Evolutionary conservation across 2,113 vertebrate species (phyloP).

Genomic region (Tamias sibiricus): DNA sequence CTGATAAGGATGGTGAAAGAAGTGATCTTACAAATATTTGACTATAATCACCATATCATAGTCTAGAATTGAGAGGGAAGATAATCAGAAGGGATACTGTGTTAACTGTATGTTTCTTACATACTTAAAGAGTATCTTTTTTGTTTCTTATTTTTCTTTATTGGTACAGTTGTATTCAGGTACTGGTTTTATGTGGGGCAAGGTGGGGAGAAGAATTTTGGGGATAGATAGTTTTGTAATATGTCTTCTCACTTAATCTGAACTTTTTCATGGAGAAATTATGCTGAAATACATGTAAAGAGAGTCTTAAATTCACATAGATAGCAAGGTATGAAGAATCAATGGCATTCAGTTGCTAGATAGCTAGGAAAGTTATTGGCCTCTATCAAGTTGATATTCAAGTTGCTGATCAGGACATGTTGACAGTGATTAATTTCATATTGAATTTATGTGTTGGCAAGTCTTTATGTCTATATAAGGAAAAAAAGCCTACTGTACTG

Average conservation of each 20-base stretch:
- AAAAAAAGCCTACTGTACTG: not conserved
- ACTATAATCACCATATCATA: not conserved
- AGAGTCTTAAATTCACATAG: constrained; percentile 21
- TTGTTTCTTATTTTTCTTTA: not conserved
- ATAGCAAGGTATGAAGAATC: not conserved
- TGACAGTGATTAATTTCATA: not conserved
- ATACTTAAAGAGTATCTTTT: not conserved
- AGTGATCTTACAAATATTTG: not conserved
- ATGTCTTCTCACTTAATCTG: not conserved
- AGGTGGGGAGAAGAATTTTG: constrained; percentile 7
- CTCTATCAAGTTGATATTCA: not conserved
- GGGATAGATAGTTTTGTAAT: not conserved
- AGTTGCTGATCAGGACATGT: not conserved
- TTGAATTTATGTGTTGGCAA: not conserved
- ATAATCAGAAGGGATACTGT: not conserved
- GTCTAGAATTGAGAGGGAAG: not conserved
- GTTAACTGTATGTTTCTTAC: not conserved
- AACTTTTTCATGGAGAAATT: constrained; percentile 30
- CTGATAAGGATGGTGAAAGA: not conserved
- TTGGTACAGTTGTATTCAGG: not conserved
- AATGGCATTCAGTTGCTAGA: not conserved
- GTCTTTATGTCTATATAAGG: not conserved
- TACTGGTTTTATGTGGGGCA: not conserved
- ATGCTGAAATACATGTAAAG: not conserved
- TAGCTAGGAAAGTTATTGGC: not conserved